phyloP scores from a whole-genome alignment of 2,797 vertebrate species.

The Sebastes minor region DNA sequence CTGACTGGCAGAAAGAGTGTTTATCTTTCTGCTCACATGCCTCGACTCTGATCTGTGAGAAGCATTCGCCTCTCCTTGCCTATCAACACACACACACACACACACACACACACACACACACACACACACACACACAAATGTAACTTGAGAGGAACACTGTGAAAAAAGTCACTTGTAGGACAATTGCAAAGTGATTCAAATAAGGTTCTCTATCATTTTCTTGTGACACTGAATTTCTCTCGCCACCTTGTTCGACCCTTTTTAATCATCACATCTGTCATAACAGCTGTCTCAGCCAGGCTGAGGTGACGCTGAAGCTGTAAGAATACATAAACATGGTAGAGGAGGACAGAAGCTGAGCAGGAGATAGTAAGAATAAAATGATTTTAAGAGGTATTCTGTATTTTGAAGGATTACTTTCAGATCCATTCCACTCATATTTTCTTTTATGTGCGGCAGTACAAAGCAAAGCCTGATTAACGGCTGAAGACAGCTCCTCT shows the following conservation, averaged over 20 bases:
- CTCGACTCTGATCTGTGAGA: neutral
- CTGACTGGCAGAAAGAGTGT: conserved; percentile 11
- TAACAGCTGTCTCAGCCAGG: conserved; percentile 8
- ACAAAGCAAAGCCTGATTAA: neutral
- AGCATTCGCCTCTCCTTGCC: neutral
- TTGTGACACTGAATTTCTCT: neutral
- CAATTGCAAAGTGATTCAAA: neutral
- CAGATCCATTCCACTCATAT: neutral
- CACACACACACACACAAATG: neutral
- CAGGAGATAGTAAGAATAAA: neutral
- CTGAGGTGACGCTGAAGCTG: neutral
- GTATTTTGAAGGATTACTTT: neutral
- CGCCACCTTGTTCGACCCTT: neutral
- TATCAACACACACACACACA: neutral
- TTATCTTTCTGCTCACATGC: conserved; percentile 17
- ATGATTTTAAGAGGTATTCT: neutral
- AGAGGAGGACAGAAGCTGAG: neutral
- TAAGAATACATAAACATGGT: conserved; percentile 20
- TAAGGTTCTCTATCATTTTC: neutral
- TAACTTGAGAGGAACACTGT: neutral
- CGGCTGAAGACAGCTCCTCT: neutral
- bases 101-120: neutral
- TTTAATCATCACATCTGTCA: conserved; percentile 18
- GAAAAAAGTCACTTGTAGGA: neutral
- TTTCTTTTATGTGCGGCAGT: neutral